These are phyloP conservation scores for Papilio machaon DNA, from an alignment of 1,140 invertebrate genomes.

Conservation along the genomic window DNA sequence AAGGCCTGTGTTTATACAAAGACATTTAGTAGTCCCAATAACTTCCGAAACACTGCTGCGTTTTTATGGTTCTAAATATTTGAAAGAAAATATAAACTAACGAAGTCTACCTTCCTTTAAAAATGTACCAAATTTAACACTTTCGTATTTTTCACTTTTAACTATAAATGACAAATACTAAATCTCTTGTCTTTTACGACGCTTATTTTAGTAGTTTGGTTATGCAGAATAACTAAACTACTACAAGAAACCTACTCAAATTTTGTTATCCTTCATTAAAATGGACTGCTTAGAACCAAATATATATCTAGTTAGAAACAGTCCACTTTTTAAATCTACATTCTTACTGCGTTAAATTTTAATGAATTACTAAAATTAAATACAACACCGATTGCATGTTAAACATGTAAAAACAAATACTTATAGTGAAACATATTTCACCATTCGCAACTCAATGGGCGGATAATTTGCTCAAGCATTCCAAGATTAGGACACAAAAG, in stretches of 20 bases:
- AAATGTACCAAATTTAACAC: too few species aligned
- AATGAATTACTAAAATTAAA: neutral
- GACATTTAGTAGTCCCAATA: neutral
- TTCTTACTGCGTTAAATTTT: neutral
- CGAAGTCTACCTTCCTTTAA: too few species aligned
- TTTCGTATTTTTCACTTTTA: too few species aligned
- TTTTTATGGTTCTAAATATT: neutral
- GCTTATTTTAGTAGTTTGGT: too few species aligned
- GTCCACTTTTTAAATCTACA: neutral
- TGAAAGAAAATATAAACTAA: too few species aligned
- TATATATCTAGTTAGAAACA: neutral
- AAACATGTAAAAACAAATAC: conserved; percentile 19
- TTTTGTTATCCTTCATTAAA: too few species aligned
- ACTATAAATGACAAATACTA: too few species aligned
- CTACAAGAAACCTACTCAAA: too few species aligned
- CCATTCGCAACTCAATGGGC: conserved; percentile 1
- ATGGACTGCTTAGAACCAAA: neutral
- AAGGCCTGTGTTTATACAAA: neutral
- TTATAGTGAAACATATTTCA: conserved; percentile 16
- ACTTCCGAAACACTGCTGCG: neutral
- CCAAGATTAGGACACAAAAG: conserved; percentile 55
- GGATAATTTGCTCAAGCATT: conserved; percentile 56
- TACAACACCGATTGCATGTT: neutral
- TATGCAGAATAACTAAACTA: too few species aligned
- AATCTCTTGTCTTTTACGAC: too few species aligned